Evolutionary conservation across 2,113 vertebrate genomes (phyloP), one percentile per base, ranked within the genome.

Genomic region (Corythaixoides concolor): DNA sequence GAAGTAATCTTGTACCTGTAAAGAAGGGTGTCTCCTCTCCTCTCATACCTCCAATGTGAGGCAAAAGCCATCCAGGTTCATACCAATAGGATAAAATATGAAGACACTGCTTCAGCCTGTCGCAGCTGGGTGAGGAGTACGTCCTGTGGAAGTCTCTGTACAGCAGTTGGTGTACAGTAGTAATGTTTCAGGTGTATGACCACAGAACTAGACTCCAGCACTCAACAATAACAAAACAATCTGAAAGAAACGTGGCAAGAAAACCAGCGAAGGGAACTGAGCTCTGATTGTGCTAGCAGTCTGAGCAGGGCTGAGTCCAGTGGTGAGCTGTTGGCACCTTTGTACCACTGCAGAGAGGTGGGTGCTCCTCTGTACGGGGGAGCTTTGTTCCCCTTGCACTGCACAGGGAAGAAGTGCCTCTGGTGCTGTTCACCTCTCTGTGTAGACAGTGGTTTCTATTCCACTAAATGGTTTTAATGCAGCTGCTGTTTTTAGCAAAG

Each of bases 331-430:
- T 3, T 8, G 37, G n/a, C 55, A 12, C n/a, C 62, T 33, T 6
- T 13, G 70, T 4, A 4, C 17, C 10, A 5, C 23, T 47, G 0
- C 9, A 0, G 8, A 0, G 8, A 9, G n/a, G 19, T n/a, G 58
- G 22, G 47, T 45, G 27, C 83, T 19, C 18, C 27, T 2, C 32
- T 1, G 3, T 9, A 8, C 5, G 0, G 15, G 45, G 45, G 5
- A 52, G 37, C 67, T 72, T 41, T n/a, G 24, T 28, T 47, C 60
- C 27, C 15, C 50, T 37, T 45, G 26, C 32, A 37, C 39, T 39
- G 26, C 6, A 0, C 15, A 2, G 55, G 64, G 39, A 3, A 50
- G 1, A 39, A 14, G 15, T 1, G 6, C 16, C 41, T 77, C 26
- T 20, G 37, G 16, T 76, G 90, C 50, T 26, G 6, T 22, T 49